Evolutionary conservation across 2,888 invertebrate species (phyloP).

Genomic region (Apeira syringaria): DNA sequence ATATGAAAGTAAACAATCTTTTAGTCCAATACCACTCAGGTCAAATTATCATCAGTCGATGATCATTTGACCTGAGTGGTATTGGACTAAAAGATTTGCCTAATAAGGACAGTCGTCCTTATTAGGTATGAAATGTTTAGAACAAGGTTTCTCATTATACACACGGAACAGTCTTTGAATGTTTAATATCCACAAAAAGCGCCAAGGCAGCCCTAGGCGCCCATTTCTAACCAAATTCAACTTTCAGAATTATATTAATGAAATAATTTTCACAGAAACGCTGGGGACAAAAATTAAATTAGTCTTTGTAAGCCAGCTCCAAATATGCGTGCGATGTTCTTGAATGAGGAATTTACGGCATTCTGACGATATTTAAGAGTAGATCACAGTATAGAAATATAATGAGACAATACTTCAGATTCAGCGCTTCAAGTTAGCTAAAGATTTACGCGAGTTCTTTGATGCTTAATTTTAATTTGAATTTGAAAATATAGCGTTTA

Average conservation of each 20-base stretch:
- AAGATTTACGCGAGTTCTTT: too few relatives aligned
- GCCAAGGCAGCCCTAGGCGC: constrained; percentile 6
- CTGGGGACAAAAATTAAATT: constrained; percentile 23
- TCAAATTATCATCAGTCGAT: too few relatives aligned
- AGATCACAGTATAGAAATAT: constrained; percentile 1
- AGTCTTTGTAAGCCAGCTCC: constrained; percentile 7
- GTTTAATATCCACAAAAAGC: constrained; percentile 12
- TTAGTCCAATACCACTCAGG: too few relatives aligned
- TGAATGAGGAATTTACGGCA: not conserved
- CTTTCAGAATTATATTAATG: constrained; percentile 31
- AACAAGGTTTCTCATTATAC: too few relatives aligned
- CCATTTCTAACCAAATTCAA: constrained; percentile 27
- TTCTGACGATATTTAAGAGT: not conserved
- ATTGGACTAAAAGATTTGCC: too few relatives aligned
- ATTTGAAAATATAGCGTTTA: too few relatives aligned
- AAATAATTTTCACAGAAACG: constrained; percentile 27
- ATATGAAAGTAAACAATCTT: too few relatives aligned
- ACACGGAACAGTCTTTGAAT: constrained; percentile 18
- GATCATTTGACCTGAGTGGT: too few relatives aligned
- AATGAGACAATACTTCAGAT: not conserved
- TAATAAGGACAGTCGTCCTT: too few relatives aligned
- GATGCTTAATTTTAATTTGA: too few relatives aligned
- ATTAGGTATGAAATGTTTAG: too few relatives aligned
- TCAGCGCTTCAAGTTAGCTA: too few relatives aligned
- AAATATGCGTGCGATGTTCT: constrained; percentile 7